Conservation (phyloP, 2,797 vertebrate species). For the Scyliorhinus canicula region DNA sequence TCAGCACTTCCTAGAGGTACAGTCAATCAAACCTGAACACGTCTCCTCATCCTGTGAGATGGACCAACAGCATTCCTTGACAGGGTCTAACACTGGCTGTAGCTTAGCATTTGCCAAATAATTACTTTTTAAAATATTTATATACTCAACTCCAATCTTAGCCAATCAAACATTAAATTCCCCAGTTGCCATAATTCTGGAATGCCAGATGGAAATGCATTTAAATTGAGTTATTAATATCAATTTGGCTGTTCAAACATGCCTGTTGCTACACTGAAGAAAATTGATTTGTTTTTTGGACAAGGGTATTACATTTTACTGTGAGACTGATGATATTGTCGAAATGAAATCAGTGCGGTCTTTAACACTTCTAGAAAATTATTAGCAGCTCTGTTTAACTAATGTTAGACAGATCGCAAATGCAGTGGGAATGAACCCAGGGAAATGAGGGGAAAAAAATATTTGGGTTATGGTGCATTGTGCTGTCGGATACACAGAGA, state of each 20-base stretch:
- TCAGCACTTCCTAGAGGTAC: not conserved
- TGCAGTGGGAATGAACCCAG: not conserved
- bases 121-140: not conserved
- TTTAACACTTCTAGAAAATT: not conserved
- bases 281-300: not conserved
- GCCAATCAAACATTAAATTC: not conserved
- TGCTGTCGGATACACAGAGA: too few relatives aligned
- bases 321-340: not conserved
- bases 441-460: not conserved
- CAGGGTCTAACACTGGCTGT: not conserved
- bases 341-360: not conserved
- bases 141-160: not conserved
- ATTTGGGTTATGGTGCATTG: too few relatives aligned
- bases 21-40: not conserved
- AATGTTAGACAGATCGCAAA: not conserved
- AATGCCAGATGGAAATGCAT: not conserved
- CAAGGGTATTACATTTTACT: not conserved
- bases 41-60: not conserved
- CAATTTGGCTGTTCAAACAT: not conserved
- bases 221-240: slow-evolving; percentile 24
- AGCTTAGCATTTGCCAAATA: not conserved
- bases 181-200: not conserved
- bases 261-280: not conserved
- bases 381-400: not conserved
- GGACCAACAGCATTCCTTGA: not conserved